Percentiles rank a stretch among this genome's conserved stretches.
phyloP scores from a whole-genome alignment of 2,797 vertebrate species.

The Valencia hispanica region DNA sequence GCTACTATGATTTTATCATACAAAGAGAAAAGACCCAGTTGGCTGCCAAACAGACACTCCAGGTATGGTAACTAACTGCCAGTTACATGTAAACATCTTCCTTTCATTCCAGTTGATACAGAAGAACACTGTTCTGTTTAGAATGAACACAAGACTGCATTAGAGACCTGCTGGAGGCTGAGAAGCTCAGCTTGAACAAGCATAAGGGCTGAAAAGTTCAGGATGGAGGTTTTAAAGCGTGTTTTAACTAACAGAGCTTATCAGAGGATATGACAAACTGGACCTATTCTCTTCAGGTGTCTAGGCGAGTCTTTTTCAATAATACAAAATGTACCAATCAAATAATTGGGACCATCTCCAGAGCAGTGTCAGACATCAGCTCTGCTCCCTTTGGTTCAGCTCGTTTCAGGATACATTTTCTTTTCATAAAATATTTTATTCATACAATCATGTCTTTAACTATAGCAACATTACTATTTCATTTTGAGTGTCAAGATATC shows the following conservation, averaged over 20 bases:
- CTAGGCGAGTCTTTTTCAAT: neutral
- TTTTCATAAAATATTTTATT: conserved; percentile 99
- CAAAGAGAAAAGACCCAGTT: neutral
- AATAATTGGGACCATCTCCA: neutral
- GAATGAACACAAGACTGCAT: no score
- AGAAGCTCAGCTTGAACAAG: neutral
- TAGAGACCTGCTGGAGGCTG: no score
- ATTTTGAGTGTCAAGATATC: conserved; percentile 90
- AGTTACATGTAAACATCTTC: no score
- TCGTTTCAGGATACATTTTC: conserved; percentile 91
- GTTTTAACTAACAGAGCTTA: neutral
- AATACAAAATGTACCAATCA: neutral
- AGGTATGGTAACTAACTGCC: no score
- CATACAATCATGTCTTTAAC: conserved; percentile 96
- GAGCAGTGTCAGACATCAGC: neutral
- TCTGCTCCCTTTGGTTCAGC: conserved; percentile 79
- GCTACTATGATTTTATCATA: neutral
- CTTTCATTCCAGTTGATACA: no score
- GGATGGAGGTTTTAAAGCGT: neutral
- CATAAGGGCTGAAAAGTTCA: neutral
- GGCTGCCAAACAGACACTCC: neutral
- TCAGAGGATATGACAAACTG: no score
- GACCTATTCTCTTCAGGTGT: neutral
- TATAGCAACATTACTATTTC: conserved; percentile 94
- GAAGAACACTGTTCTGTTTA: no score